phyloP scores from a whole-genome alignment of 2,888 invertebrate genomes.

The Sarcophaga subvicina region DNA sequence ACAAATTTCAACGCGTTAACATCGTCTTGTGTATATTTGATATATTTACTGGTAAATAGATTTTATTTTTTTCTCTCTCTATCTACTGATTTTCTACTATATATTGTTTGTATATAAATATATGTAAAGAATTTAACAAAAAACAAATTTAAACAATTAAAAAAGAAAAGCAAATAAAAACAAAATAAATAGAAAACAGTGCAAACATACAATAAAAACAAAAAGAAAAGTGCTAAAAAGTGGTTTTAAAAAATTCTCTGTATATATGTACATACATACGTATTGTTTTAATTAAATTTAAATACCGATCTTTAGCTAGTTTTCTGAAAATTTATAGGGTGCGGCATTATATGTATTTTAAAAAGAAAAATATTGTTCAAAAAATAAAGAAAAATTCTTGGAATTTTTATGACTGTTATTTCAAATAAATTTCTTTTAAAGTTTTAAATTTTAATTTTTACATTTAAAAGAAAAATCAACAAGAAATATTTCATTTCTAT shows the following conservation, averaged over 20 bases:
- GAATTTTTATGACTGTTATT: not conserved
- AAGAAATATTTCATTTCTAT: conserved; percentile 30
- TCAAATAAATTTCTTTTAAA: not conserved
- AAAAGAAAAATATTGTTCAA: not conserved
- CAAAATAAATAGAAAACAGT: conserved; percentile 18
- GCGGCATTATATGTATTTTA: conserved; percentile 34
- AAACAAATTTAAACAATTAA: conserved; percentile 23
- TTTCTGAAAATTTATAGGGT: conserved; percentile 37
- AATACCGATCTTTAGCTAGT: conserved; percentile 26
- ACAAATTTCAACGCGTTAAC: conserved; percentile 71
- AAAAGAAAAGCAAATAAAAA: not conserved
- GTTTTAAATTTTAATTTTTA: conserved; percentile 10
- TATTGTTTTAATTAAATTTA: conserved; percentile 1
- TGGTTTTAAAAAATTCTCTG: not conserved
- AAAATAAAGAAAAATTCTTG: conserved; percentile 1
- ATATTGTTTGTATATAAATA: conserved; percentile 36
- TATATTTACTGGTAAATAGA: conserved; percentile 71
- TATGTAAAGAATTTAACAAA: conserved; percentile 33
- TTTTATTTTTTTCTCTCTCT: conserved; percentile 39
- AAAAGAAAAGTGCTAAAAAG: conserved; percentile 27
- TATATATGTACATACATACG: no score
- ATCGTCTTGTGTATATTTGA: conserved; percentile 43
- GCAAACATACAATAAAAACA: conserved; percentile 6
- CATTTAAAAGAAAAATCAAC: not conserved
- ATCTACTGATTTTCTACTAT: no score